Percentiles rank a stretch among this genome's conserved stretches.
Conservation (phyloP, 2,888 invertebrate genomes). For the Eubasilissa splendida region DNA sequence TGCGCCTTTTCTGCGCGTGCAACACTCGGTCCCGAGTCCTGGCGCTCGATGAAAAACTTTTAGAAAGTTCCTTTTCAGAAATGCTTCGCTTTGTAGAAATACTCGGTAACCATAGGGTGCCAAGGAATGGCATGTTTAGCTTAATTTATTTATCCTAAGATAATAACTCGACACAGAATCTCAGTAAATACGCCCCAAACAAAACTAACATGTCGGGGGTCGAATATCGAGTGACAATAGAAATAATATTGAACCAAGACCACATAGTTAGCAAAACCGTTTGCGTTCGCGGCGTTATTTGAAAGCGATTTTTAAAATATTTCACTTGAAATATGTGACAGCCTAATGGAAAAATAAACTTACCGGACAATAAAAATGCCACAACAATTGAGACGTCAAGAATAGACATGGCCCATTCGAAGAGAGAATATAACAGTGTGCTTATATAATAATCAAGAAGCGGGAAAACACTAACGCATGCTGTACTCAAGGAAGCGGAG, state of each 20-base stretch:
- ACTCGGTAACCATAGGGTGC: conserved; percentile 18
- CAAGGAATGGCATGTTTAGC: conserved; percentile 25
- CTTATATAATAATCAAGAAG: too few species aligned
- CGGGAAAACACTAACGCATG: not conserved
- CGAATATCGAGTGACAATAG: conserved; percentile 4
- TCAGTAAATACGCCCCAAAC: conserved; percentile 28
- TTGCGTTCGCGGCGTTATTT: conserved; percentile 16
- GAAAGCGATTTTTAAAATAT: not conserved
- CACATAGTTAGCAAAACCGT: conserved; percentile 21
- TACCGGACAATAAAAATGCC: not conserved
- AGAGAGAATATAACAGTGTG: not conserved
- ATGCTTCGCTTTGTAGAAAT: conserved; percentile 31
- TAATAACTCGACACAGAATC: conserved; percentile 23
- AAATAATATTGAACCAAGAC: not conserved
- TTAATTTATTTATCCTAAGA: conserved; percentile 40
- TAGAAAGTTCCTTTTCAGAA: conserved; percentile 38
- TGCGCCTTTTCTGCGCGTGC: conserved; percentile 25
- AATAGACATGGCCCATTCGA: not conserved
- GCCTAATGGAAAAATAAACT: conserved; percentile 3
- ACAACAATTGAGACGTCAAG: conserved; percentile 12
- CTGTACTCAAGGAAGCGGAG: not conserved
- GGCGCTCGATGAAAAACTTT: conserved; percentile 28
- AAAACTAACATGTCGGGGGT: conserved; percentile 23
- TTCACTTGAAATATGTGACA: conserved; percentile 6
- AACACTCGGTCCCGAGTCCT: not conserved